Conservation (phyloP, 2,113 vertebrate species). For the Crotalus viridis region DNA sequence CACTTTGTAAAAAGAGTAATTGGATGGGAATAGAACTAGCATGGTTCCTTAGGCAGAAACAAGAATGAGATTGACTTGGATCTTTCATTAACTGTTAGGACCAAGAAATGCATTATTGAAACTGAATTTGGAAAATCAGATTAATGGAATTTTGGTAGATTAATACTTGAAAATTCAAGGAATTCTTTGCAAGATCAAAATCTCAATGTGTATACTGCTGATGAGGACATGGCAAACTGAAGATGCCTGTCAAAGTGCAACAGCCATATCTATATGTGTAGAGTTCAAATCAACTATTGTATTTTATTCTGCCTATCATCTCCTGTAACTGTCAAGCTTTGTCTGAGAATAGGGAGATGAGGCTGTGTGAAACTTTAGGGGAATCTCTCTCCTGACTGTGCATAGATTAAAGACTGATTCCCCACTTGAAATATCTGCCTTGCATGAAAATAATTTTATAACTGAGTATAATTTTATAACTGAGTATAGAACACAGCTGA, state of each 20-base stretch:
- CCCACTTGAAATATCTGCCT: background rate
- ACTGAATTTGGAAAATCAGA: background rate
- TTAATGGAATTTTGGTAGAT: background rate
- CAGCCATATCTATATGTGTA: background rate
- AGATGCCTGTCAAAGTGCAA: background rate
- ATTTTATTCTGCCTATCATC: background rate
- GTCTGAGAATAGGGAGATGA: background rate
- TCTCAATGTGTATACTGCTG: background rate
- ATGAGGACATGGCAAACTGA: background rate
- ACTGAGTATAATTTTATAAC: too few relatives aligned
- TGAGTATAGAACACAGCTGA: too few relatives aligned
- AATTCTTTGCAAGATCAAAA: background rate
- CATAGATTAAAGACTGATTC: background rate
- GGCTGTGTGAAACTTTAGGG: background rate
- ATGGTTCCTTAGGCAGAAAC: conserved; percentile 49
- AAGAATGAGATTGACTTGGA: conserved; percentile 43
- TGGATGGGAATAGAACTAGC: conserved; percentile 65
- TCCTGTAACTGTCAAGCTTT: background rate
- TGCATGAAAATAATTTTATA: background rate
- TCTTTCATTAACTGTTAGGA: conserved; percentile 47
- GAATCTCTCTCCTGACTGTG: background rate
- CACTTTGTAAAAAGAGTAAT: conserved; percentile 57
- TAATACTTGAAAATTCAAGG: background rate
- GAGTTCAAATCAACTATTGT: background rate
- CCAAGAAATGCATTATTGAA: background rate